These are phyloP conservation scores for Dendroctonus valens DNA, from an alignment of 1,140 invertebrate genomes.

Conservation along the genomic window DNA sequence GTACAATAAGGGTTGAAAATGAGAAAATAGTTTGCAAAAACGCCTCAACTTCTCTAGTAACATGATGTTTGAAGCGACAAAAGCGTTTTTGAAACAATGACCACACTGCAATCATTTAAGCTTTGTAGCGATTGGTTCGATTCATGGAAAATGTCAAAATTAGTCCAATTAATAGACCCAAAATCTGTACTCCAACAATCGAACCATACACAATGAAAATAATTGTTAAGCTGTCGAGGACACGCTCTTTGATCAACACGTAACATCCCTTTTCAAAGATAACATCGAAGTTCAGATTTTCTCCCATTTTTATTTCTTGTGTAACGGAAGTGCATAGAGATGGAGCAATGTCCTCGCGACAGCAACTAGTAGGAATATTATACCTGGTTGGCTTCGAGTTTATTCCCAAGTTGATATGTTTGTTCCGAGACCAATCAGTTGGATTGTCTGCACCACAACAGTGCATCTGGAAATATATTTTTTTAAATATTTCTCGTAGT, in stretches of 20 bases:
- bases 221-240: slow-evolving; percentile 61
- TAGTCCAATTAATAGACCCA: slow-evolving; percentile 76
- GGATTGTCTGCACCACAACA: slow-evolving; percentile 73
- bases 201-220: slow-evolving; percentile 65
- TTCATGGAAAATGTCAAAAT: slow-evolving; percentile 75
- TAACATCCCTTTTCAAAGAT: slow-evolving; percentile 66
- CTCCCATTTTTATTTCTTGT: slow-evolving; percentile 37
- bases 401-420: slow-evolving; percentile 47
- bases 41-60: slow-evolving; percentile 1
- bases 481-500: background rate
- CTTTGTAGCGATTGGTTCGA: slow-evolving; percentile 66
- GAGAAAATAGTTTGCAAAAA: background rate
- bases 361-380: slow-evolving; percentile 55
- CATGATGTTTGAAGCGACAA: background rate
- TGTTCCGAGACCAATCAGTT: slow-evolving; percentile 67
- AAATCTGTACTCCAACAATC: slow-evolving; percentile 66
- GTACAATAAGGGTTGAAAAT: slow-evolving; percentile 2
- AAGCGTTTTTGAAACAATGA: too few species aligned
- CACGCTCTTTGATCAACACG: slow-evolving; percentile 62
- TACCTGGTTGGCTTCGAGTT: slow-evolving; percentile 46
- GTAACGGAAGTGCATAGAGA: slow-evolving; percentile 48
- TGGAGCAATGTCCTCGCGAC: slow-evolving; percentile 41
- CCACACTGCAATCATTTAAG: slow-evolving; percentile 52
- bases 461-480: slow-evolving; percentile 39
- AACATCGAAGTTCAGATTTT: slow-evolving; percentile 40